Conservation (phyloP, 2,888 invertebrate species). For the Orthonychiurus folsomi region DNA sequence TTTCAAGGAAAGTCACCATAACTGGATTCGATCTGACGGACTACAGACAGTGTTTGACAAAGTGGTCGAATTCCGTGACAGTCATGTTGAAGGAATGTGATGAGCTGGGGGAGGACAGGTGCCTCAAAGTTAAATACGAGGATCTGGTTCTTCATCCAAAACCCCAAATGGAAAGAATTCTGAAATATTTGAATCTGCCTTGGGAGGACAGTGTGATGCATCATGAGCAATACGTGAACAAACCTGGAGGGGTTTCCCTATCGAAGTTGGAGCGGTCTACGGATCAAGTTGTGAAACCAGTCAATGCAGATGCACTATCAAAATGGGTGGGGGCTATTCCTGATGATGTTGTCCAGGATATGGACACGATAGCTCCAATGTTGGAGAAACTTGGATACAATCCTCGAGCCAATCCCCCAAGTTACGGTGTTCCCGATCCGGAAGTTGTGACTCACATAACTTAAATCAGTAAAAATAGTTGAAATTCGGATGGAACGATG, state of each 20-base stretch:
- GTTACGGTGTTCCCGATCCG: conserved; percentile 76
- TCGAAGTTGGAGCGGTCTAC: conserved; percentile 98
- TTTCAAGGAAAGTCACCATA: conserved; percentile 80
- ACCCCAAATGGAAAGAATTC: conserved; percentile 75
- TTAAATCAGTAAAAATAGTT: no score
- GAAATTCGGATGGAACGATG: no score
- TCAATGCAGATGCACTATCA: conserved; percentile 88
- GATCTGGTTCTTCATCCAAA: conserved; percentile 90
- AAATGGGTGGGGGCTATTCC: conserved; percentile 88
- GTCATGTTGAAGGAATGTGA: conserved; percentile 90
- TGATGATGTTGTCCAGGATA: conserved; percentile 81
- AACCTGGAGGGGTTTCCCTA: conserved; percentile 82
- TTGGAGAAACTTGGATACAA: conserved; percentile 81
- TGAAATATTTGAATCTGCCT: conserved; percentile 78
- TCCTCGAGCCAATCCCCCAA: conserved; percentile 90
- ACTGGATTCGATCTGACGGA: conserved; percentile 89
- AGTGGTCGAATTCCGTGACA: conserved; percentile 94
- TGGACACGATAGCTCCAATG: conserved; percentile 92
- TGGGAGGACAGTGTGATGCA: conserved; percentile 95
- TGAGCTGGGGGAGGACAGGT: conserved; percentile 50
- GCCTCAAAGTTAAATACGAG: conserved; percentile 85
- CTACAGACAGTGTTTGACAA: conserved; percentile 86
- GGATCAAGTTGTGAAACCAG: conserved; percentile 96
- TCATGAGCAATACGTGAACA: conserved; percentile 95
- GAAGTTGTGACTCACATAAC: no score